Evolutionary conservation across 2,113 vertebrate species (phyloP), one percentile per base, ranked within the genome.

Genomic region (Hippocampus guttulatus): DNA sequence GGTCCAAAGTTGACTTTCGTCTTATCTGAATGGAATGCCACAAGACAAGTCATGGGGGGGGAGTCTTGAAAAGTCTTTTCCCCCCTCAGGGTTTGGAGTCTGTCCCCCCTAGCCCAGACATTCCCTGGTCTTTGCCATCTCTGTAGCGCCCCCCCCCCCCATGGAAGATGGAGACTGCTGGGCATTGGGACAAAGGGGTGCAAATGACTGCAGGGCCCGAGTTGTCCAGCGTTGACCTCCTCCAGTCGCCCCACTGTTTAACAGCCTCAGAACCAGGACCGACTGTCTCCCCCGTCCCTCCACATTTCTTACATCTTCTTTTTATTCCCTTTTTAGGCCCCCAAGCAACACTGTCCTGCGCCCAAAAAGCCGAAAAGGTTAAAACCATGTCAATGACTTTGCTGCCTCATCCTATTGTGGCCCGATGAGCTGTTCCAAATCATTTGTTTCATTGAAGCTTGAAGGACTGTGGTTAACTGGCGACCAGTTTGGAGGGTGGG

Each of bases 21-120:
- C 84, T 88, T 87, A 88, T 90, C 88, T 89, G 71, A 82, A 62
- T 75, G 75, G 82, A 85, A 85, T 89, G 87, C 85, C 86, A 81
- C 75, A 88, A 61, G 81, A 81, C 81, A 81, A 20, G 73, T 72
- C 70, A 52, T 21, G 20, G 10, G 38, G 45, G 64, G 12, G 49
- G 38, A 64, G 82, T 69, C 78, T 78, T 82, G 88, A 89, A 91
- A 84, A 84, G 88, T 70, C 23, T 69, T 76, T 80, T 76, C 84
- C 90, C 90, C 58, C 43, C 43, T 81, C 69, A 57, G 83, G 88
- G 85, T 79, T 81, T 52, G 78, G 75, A 84, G 77, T 54, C 75
- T 74, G 79, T 84, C 86, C 86, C 33, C 84, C 76, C 64, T 77
- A 72, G 79, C 81, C 78, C 81, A 88, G 82, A 88, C 86, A 83